phyloP scores from a whole-genome alignment of 2,797 vertebrate species.

The Trematomus bernacchii region DNA sequence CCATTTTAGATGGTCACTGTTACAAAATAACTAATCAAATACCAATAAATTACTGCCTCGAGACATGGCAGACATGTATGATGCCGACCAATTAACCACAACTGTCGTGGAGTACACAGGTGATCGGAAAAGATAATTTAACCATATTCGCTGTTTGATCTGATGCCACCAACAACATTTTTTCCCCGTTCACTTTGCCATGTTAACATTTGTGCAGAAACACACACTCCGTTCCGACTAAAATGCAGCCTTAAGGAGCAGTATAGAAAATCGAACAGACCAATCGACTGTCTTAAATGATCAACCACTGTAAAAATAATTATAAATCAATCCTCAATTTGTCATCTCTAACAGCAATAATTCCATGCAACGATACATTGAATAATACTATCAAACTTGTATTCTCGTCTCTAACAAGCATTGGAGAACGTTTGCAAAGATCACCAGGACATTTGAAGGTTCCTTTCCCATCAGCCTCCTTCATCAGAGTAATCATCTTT shows the following conservation, averaged over 20 bases:
- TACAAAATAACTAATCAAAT: not conserved
- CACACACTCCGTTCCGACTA: not conserved
- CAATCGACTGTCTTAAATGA: no score
- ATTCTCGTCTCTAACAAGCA: slow-evolving; percentile 23
- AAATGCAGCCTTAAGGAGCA: not conserved
- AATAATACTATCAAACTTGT: slow-evolving; percentile 1
- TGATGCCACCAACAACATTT: not conserved
- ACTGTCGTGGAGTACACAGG: not conserved
- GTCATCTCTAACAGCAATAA: not conserved
- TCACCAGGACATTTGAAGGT: slow-evolving; percentile 25
- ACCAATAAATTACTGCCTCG: not conserved
- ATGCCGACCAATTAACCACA: not conserved
- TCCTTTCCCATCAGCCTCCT: slow-evolving; percentile 43
- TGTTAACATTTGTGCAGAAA: not conserved
- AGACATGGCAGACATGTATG: not conserved
- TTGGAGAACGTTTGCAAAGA: slow-evolving; percentile 21
- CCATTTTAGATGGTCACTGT: not conserved
- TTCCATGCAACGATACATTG: not conserved
- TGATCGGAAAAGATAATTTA: not conserved
- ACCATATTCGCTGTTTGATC: not conserved
- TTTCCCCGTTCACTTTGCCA: not conserved
- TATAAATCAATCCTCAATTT: not conserved
- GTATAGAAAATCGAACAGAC: not conserved
- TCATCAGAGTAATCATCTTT: slow-evolving; percentile 71
- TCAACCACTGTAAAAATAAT: not conserved